Evolutionary conservation across 2,113 vertebrate genomes (phyloP), one percentile per base, ranked within the genome.

Genomic region (Lutjanus erythropterus): DNA sequence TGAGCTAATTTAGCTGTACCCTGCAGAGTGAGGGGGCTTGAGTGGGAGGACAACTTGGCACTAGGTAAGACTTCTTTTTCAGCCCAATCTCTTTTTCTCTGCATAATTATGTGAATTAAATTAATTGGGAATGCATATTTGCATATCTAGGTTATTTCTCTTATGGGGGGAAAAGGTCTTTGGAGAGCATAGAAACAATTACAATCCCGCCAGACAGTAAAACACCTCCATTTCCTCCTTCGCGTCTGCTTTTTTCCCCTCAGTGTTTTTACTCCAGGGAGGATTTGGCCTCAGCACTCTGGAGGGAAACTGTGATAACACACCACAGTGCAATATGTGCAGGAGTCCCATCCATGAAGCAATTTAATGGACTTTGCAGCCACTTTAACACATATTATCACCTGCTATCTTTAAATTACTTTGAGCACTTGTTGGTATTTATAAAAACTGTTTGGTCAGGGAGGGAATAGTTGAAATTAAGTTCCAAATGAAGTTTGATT

Each of bases 91-190:
- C 68, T 75, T 86, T n/a, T 89, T 67, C 75, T 84, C 78, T 66
- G 78, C 87, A 87, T 94, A 94, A 94, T 94, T 93, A 94, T 89
- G 79, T 86, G 78, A 89, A 87, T 86, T 81, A 46, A 91, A 92
- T 93, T 93, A 93, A 94, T 93, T 91, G 85, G 75, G 50, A 80
- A 76, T 78, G 78, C 55, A n/a, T 44, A 93, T 91, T 93, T 90
- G 89, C 87, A 91, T 91, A 92, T 88, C 82, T 89, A 77, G 91
- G 81, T 92, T 91, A 93, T 90, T 92, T 87, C 89, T 89, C 88
- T 81, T 75, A 80, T 73, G 67, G 68, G 62, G 56, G 46, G 25
- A 78, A 81, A 78, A 62, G 44, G 88, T 88, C 93, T 90, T 89
- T 66, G 69, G 93, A 89, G 93, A 91, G 62, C 80, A 67, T 55